Percentiles rank a stretch among this genome's conserved stretches.
Conservation (phyloP, 2,113 vertebrate genomes). For the Syngnathus floridae region DNA sequence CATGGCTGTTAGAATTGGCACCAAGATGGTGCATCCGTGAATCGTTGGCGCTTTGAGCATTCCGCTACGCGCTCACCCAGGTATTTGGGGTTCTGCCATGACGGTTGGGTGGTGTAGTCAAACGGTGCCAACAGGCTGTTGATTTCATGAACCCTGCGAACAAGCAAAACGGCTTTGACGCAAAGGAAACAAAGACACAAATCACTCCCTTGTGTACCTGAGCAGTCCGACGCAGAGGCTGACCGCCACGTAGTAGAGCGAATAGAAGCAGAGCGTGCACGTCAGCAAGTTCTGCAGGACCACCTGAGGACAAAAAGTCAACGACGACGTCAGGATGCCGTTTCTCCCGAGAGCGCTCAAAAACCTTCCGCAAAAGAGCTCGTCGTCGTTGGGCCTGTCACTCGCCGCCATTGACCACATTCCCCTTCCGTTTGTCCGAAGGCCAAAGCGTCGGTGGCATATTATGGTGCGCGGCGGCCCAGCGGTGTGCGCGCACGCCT, state of each 20-base stretch:
- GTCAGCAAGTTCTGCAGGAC: conserved; percentile 72
- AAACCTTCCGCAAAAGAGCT: too few relatives aligned
- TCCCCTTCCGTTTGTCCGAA: background rate
- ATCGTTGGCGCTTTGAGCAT: background rate
- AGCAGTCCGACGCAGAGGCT: conserved; percentile 72
- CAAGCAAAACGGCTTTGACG: background rate
- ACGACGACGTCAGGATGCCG: too few relatives aligned
- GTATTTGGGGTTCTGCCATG: conserved; percentile 74
- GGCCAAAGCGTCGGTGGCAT: too few relatives aligned
- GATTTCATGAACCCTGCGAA: conserved; percentile 67
- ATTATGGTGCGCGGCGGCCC: too few relatives aligned
- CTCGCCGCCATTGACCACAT: too few relatives aligned
- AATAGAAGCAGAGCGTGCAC: conserved; percentile 74
- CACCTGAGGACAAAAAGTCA: conserved; percentile 45
- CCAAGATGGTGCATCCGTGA: too few relatives aligned
- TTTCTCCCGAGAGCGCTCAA: too few relatives aligned
- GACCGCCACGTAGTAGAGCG: conserved; percentile 70
- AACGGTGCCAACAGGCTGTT: conserved; percentile 75
- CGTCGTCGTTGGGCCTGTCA: too few relatives aligned
- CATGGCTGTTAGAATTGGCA: too few relatives aligned
- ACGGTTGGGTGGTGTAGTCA: conserved; percentile 72
- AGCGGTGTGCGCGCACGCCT: background rate
- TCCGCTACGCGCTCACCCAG: conserved; percentile 55
- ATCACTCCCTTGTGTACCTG: conserved; percentile 48
- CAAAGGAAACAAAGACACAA: background rate